Conservation (phyloP, 1,140 invertebrate genomes). For the Archivesica marissinica region DNA sequence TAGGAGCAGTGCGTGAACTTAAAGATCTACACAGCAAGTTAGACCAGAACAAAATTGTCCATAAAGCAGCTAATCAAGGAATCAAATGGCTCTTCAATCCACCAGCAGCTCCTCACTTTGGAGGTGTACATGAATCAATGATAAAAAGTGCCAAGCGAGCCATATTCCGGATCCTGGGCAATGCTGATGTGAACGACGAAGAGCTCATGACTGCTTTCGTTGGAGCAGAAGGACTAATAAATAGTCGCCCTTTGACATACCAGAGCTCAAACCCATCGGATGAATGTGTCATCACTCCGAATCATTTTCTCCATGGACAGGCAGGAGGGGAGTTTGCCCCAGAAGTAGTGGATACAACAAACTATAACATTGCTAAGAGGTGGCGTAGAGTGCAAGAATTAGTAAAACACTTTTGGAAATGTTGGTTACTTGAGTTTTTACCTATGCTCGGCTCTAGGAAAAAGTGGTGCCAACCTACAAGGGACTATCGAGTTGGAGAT, state of each 20-base stretch:
- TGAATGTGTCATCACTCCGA: not conserved
- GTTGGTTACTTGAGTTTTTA: conserved; percentile 43
- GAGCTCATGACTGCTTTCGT: conserved; percentile 26
- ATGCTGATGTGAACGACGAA: conserved; percentile 53
- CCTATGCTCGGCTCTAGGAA: conserved; percentile 6
- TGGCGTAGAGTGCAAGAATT: conserved; percentile 55
- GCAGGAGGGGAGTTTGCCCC: not conserved
- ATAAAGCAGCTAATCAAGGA: not conserved
- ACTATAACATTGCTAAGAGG: conserved; percentile 1
- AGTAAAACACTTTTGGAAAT: conserved; percentile 55
- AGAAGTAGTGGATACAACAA: not conserved
- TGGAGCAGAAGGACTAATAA: conserved; percentile 43
- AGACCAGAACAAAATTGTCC: conserved; percentile 1
- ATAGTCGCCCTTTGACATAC: conserved; percentile 34
- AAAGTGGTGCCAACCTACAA: conserved; percentile 16
- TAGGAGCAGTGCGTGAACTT: conserved; percentile 5
- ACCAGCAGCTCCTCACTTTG: conserved; percentile 10
- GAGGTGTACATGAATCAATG: conserved; percentile 79
- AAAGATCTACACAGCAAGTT: not conserved
- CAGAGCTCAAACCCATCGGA: conserved; percentile 12
- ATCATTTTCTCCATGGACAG: conserved; percentile 29
- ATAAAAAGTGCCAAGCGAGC: conserved; percentile 80
- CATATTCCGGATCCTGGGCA: conserved; percentile 15
- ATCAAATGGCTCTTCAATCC: conserved; percentile 39
- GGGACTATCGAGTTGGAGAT: conserved; percentile 38